Evolutionary conservation across 2,797 vertebrate species (phyloP).

Genomic region (Cossypha niveicapilla): DNA sequence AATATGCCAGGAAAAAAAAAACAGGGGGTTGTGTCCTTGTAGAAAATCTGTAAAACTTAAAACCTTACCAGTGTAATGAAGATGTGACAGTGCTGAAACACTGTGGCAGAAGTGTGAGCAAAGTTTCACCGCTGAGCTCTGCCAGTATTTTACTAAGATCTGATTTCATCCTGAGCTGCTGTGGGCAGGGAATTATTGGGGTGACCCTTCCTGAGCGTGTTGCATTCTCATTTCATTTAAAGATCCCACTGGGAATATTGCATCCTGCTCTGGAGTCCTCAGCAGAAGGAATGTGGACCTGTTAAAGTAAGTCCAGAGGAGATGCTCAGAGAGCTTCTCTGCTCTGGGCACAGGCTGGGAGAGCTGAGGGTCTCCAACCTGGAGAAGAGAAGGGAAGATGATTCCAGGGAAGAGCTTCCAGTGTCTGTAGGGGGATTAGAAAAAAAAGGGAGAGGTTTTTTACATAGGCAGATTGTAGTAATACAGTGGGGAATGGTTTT

Average conservation of each 20-base stretch:
- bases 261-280: background rate
- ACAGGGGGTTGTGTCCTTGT: background rate
- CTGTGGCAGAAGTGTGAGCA: background rate
- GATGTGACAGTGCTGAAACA: background rate
- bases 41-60: background rate
- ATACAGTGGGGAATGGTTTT: rapidly evolving
- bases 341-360: background rate
- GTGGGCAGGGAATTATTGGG: background rate
- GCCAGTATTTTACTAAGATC: background rate
- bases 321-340: background rate
- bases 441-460: background rate
- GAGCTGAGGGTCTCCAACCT: background rate
- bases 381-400: background rate
- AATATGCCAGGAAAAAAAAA: background rate
- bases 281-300: rapidly evolving
- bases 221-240: background rate
- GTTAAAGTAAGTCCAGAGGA: background rate
- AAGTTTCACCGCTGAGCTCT: rapidly evolving
- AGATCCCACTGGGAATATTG: background rate
- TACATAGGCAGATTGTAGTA: background rate
- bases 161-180: background rate
- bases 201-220: background rate
- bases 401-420: background rate
- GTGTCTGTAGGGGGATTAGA: background rate
- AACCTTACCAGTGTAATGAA: rapidly evolving